These are phyloP conservation scores for Hirtodrosophila histrioides DNA, from an alignment of 2,888 invertebrate genomes.

Conservation along the genomic window DNA sequence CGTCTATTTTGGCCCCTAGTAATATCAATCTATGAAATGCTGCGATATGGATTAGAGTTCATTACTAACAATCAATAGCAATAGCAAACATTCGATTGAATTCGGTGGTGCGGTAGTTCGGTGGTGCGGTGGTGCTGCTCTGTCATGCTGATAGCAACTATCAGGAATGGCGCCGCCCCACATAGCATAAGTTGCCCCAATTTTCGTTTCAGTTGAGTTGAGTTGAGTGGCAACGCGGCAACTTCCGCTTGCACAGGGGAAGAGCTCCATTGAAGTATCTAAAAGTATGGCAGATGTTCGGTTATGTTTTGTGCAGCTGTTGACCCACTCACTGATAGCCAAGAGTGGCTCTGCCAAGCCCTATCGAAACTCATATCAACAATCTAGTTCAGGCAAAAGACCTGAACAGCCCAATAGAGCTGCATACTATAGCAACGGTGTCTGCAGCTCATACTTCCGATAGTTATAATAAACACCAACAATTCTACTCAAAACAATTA, in stretches of 20 bases:
- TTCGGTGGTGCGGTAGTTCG: constrained; percentile 9
- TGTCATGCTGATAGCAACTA: constrained; percentile 39
- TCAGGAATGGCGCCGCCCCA: constrained; percentile 29
- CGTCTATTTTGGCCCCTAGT: too few relatives aligned
- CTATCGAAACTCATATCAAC: too few relatives aligned
- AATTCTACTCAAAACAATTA: too few relatives aligned
- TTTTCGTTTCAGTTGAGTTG: constrained; percentile 33
- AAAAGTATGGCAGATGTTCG: constrained; percentile 31
- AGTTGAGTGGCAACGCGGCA: constrained; percentile 7
- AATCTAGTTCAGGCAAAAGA: too few relatives aligned
- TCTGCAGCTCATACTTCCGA: too few relatives aligned
- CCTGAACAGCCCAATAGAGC: too few relatives aligned
- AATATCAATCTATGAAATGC: too few relatives aligned
- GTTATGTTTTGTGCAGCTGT: constrained; percentile 5
- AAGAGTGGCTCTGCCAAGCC: too few relatives aligned
- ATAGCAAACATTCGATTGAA: constrained; percentile 45
- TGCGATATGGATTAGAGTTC: constrained; percentile 59
- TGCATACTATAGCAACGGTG: too few relatives aligned
- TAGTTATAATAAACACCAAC: too few relatives aligned
- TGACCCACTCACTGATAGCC: too few relatives aligned
- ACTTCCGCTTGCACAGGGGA: constrained; percentile 12
- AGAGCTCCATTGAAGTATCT: neutral
- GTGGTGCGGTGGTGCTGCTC: neutral
- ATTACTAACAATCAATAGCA: constrained; percentile 59
- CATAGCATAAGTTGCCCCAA: constrained; percentile 50